Conservation (phyloP, 30 jellyfish, hydroid and myxozoan genomes). For the Catostylus mosaicus region DNA sequence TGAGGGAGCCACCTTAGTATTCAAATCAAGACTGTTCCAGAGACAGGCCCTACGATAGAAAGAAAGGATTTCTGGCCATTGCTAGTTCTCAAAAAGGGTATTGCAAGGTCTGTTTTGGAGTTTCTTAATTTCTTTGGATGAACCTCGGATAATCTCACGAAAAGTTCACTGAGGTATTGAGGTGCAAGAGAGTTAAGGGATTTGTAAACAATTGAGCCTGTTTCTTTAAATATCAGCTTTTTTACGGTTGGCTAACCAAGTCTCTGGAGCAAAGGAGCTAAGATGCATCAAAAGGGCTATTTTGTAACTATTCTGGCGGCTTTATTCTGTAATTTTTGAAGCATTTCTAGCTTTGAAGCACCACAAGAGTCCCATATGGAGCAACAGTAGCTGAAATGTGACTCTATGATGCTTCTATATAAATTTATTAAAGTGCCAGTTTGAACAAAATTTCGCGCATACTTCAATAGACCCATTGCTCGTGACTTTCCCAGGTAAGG, state of each 20-base stretch:
- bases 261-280: neutral
- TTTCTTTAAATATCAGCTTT: neutral
- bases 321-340: neutral
- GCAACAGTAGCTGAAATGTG: conserved; percentile 2
- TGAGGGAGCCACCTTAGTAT: too few species aligned
- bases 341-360: neutral
- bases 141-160: neutral
- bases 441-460: too few species aligned
- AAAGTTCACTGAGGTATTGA: conserved; percentile 15
- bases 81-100: conserved; percentile 3
- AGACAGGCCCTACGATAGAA: conserved; percentile 9
- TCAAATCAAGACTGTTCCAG: too few species aligned
- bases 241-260: neutral
- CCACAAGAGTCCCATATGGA: neutral
- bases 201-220: conserved; percentile 12
- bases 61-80: conserved; percentile 24
- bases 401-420: too few species aligned
- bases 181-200: conserved; percentile 30
- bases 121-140: conserved; percentile 13
- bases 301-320: neutral
- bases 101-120: conserved; percentile 17
- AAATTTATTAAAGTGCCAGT: too few species aligned
- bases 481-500: too few species aligned
- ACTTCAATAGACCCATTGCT: too few species aligned
- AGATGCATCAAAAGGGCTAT: neutral